Evolutionary conservation across 2,113 vertebrate genomes (phyloP).

Genomic region (Zingel zingel): DNA sequence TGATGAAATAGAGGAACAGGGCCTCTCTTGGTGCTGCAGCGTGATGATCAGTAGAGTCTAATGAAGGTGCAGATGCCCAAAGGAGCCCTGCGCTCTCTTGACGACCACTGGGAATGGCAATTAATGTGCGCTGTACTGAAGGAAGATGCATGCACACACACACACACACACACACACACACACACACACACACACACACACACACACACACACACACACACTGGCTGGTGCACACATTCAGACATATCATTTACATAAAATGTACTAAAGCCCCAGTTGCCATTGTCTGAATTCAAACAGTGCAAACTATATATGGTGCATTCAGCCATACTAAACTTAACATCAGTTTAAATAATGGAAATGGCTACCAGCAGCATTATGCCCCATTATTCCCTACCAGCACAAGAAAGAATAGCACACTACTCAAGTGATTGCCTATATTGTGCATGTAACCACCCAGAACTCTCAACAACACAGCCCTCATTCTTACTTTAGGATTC

Average conservation of each 20-base stretch:
- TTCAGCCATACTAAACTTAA: slow-evolving; percentile 59
- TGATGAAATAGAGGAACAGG: slow-evolving; percentile 79
- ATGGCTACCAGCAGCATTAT: slow-evolving; percentile 44
- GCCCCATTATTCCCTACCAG: slow-evolving; percentile 61
- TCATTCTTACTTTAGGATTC: slow-evolving; percentile 44
- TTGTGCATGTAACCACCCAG: slow-evolving; percentile 64
- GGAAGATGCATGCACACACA: slow-evolving; percentile 48
- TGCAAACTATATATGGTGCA: slow-evolving; percentile 30
- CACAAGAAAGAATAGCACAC: slow-evolving; percentile 47
- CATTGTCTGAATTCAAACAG: slow-evolving; percentile 48
- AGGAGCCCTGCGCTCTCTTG: slow-evolving; percentile 69
- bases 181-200: slow-evolving; percentile 23
- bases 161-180: slow-evolving; percentile 18
- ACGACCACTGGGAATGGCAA: slow-evolving; percentile 81
- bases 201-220: slow-evolving; percentile 22
- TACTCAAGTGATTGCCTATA: slow-evolving; percentile 62
- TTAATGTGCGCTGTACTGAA: slow-evolving; percentile 70
- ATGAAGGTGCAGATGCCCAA: slow-evolving; percentile 81
- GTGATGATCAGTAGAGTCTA: slow-evolving; percentile 82
- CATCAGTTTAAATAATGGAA: slow-evolving; percentile 59
- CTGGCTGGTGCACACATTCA: slow-evolving; percentile 33
- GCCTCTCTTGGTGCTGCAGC: slow-evolving; percentile 74
- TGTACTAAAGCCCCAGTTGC: slow-evolving; percentile 43
- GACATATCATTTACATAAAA: slow-evolving; percentile 56
- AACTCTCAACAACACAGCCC: slow-evolving; percentile 49